Evolutionary conservation across 1,140 invertebrate species (phyloP).

Genomic region (Atta cephalotes): DNA sequence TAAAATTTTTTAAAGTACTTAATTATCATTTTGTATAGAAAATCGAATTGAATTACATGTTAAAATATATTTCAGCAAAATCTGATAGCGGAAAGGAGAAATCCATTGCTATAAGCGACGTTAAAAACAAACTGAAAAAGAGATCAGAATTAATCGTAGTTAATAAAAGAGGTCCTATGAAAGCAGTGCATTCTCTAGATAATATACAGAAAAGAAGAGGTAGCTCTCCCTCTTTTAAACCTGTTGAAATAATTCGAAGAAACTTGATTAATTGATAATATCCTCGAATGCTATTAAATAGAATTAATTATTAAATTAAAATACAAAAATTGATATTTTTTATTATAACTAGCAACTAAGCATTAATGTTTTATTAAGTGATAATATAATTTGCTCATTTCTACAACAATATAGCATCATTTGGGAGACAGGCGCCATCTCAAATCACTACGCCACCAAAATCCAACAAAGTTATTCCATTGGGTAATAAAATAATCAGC

Average conservation of each 20-base stretch:
- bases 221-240: slow-evolving; percentile 32
- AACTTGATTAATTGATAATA: not conserved
- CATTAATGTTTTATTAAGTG: slow-evolving; percentile 7
- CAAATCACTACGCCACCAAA: slow-evolving; percentile 69
- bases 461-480: slow-evolving; percentile 13
- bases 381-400: slow-evolving; percentile 23
- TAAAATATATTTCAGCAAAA: slow-evolving; percentile 13
- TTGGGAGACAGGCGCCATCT: slow-evolving; percentile 27
- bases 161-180: slow-evolving; percentile 82
- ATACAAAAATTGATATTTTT: not conserved
- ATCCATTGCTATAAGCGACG: slow-evolving; percentile 56
- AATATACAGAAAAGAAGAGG: slow-evolving; percentile 80
- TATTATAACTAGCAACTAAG: not conserved
- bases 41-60: not conserved
- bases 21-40: not conserved
- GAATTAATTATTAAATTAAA: not conserved
- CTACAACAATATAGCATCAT: slow-evolving; percentile 54
- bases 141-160: slow-evolving; percentile 65
- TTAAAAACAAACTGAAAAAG: slow-evolving; percentile 81
- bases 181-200: slow-evolving; percentile 81
- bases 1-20: no score
- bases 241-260: not conserved
- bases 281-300: not conserved
- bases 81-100: slow-evolving; percentile 52
- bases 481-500: slow-evolving; percentile 72